These are phyloP conservation scores for Aurelia coerulea DNA, from an alignment of 30 jellyfish, hydroid and myxozoan species.

Conservation along the genomic window DNA sequence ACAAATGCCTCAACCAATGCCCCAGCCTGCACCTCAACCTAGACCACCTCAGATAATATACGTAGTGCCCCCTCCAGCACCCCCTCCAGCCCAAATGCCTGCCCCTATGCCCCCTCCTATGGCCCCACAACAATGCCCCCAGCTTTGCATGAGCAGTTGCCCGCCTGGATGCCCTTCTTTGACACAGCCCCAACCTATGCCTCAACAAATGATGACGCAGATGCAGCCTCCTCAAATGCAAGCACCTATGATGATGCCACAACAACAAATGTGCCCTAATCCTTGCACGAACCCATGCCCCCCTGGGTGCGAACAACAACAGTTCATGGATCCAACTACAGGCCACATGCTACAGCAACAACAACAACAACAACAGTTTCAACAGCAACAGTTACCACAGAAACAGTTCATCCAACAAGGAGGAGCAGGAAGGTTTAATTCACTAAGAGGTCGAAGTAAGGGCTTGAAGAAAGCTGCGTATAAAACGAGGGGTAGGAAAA, in stretches of 20 bases:
- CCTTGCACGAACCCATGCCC: constrained; percentile 89
- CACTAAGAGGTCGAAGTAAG: background rate
- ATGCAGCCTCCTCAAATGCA: constrained; percentile 29
- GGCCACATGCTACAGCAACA: constrained; percentile 50
- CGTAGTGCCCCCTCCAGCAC: background rate
- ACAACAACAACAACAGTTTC: constrained; percentile 34
- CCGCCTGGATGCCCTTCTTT: constrained; percentile 64
- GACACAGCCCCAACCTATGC: constrained; percentile 31
- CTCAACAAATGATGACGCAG: background rate
- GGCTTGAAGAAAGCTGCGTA: background rate
- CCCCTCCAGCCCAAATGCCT: constrained; percentile 9
- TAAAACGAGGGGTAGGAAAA: constrained; percentile 1
- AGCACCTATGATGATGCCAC: constrained; percentile 42
- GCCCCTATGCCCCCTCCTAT: constrained; percentile 35
- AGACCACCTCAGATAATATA: constrained; percentile 10
- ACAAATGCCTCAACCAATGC: constrained; percentile 49
- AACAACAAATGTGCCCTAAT: constrained; percentile 76
- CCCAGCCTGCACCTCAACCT: constrained; percentile 26
- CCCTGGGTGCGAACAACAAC: constrained; percentile 68
- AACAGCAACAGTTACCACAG: constrained; percentile 7
- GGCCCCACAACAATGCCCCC: constrained; percentile 29
- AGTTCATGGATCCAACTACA: constrained; percentile 52
- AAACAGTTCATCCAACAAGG: background rate
- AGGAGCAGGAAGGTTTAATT: background rate
- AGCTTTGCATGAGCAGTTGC: constrained; percentile 48